A percentile compares a stretch with the other conserved stretches of the same genome.
These are phyloP conservation scores for Cryptocephalus moraei DNA, from an alignment of 2,888 invertebrate species.

Conservation along the genomic window DNA sequence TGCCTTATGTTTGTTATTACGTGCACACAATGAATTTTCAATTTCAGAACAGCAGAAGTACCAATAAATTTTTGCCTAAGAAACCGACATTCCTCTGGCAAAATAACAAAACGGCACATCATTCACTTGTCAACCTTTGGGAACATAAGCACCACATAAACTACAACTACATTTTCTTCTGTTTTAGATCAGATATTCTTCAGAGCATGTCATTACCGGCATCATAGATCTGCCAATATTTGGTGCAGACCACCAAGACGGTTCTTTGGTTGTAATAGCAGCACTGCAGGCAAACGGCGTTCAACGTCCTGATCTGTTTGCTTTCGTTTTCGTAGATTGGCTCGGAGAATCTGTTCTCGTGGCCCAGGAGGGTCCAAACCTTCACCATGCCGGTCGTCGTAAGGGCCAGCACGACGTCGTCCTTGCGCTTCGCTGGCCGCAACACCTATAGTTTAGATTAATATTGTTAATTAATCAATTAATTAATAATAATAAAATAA, in stretches of 20 bases:
- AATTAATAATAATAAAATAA: too few species aligned
- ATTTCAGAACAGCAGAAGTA: too few species aligned
- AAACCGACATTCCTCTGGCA: background rate
- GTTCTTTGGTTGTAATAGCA: slow-evolving; percentile 94
- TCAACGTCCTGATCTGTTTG: slow-evolving; percentile 89
- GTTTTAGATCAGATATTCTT: background rate
- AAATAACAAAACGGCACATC: too few species aligned
- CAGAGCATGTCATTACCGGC: slow-evolving; percentile 46
- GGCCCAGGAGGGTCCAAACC: slow-evolving; percentile 89
- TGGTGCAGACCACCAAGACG: slow-evolving; percentile 91
- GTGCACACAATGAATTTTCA: too few species aligned
- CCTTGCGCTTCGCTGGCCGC: slow-evolving; percentile 67
- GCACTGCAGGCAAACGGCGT: slow-evolving; percentile 87
- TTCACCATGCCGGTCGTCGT: slow-evolving; percentile 95
- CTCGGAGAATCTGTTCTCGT: slow-evolving; percentile 77
- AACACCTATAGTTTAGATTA: slow-evolving; percentile 41
- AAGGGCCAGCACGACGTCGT: slow-evolving; percentile 90
- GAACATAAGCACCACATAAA: too few species aligned
- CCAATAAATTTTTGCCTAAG: background rate
- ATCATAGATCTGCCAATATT: slow-evolving; percentile 89
- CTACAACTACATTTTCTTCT: too few species aligned
- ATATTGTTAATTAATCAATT: background rate
- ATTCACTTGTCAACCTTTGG: too few species aligned
- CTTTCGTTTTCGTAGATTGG: slow-evolving; percentile 95
- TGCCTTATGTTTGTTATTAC: too few species aligned